Evolutionary conservation across 2,888 invertebrate species (phyloP).

Genomic region (Drosophila tripunctata): DNA sequence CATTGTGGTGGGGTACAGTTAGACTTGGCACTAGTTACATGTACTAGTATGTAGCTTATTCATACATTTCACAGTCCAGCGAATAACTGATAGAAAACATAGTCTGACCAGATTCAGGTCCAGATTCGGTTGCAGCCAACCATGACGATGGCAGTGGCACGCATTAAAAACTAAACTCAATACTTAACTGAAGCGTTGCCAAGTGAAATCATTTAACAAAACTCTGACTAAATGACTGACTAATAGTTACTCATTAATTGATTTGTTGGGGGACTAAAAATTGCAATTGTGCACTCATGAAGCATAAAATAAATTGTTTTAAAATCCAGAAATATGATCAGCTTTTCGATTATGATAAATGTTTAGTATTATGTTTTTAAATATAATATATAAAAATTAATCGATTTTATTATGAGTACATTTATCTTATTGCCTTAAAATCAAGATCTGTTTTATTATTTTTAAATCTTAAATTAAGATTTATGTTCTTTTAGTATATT

Average conservation of each 20-base stretch:
- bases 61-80: conserved; percentile 58
- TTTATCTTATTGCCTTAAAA: too few relatives aligned
- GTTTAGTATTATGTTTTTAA: too few relatives aligned
- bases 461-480: too few relatives aligned
- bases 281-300: too few relatives aligned
- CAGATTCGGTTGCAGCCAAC: conserved; percentile 34
- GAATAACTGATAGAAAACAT: conserved; percentile 37
- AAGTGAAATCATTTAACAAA: conserved; percentile 7
- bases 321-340: too few relatives aligned
- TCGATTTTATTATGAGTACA: too few relatives aligned
- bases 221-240: neutral
- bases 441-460: too few relatives aligned
- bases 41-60: neutral
- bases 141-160: conserved; percentile 52
- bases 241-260: neutral
- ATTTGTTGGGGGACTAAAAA: too few relatives aligned
- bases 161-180: conserved; percentile 29
- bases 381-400: too few relatives aligned
- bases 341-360: too few relatives aligned
- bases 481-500: too few relatives aligned
- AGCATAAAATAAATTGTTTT: too few relatives aligned
- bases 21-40: conserved; percentile 14
- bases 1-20: conserved; percentile 49
- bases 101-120: conserved; percentile 52
- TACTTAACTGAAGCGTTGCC: conserved; percentile 30